phyloP scores from a whole-genome alignment of 2,888 invertebrate species.

The Caenorhabditis plicata region DNA sequence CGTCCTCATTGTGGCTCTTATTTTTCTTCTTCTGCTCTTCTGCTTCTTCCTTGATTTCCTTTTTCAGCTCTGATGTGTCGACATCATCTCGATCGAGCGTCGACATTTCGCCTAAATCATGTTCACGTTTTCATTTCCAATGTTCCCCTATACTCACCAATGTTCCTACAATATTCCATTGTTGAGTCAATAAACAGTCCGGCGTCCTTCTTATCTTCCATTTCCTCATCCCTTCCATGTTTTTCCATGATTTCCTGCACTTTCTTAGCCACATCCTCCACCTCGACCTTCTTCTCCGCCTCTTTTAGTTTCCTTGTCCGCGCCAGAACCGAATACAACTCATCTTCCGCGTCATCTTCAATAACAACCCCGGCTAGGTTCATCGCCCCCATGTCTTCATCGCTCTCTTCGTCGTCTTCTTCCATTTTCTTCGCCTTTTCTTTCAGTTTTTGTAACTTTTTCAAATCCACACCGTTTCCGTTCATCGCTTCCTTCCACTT shows the following conservation, averaged over 20 bases:
- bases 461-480: slow-evolving; percentile 43
- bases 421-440: neutral
- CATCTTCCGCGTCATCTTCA: slow-evolving; percentile 64
- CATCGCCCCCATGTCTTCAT: no score
- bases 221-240: slow-evolving; percentile 42
- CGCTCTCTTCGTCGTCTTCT: slow-evolving; percentile 44
- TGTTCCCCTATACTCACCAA: no score
- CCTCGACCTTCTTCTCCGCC: slow-evolving; percentile 11
- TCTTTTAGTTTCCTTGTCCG: slow-evolving; percentile 45
- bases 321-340: slow-evolving; percentile 54
- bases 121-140: slow-evolving; percentile 47
- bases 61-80: slow-evolving; percentile 42
- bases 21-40: slow-evolving; percentile 10
- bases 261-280: slow-evolving; percentile 26
- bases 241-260: slow-evolving; percentile 20
- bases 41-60: slow-evolving; percentile 28
- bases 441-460: slow-evolving; percentile 31
- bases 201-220: slow-evolving; percentile 36
- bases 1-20: slow-evolving; percentile 23
- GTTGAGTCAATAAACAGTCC: slow-evolving; percentile 60
- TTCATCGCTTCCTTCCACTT: slow-evolving; percentile 36
- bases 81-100: slow-evolving; percentile 57
- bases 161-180: slow-evolving; percentile 62
- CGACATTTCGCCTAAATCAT: slow-evolving; percentile 63
- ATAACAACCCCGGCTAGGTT: slow-evolving; percentile 53